Evolutionary conservation across 2,797 vertebrate species (phyloP).

Genomic region (Darevskia mixta): DNA sequence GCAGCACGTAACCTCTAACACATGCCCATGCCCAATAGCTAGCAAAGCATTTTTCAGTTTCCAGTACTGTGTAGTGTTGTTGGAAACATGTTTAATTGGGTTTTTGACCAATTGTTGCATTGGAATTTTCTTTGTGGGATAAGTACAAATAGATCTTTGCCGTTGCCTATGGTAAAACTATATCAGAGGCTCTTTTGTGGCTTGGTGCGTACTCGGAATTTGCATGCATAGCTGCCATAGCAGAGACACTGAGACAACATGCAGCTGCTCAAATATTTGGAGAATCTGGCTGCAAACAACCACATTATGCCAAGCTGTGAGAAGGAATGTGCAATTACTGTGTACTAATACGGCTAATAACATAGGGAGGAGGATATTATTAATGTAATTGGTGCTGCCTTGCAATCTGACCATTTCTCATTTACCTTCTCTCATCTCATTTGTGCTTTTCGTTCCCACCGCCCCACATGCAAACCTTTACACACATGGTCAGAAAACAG

Average conservation of each 20-base stretch:
- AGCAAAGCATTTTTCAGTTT: not conserved
- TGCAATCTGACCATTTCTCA: not conserved
- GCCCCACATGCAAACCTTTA: not conserved
- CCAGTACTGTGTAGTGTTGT: too few relatives aligned
- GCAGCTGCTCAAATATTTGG: constrained; percentile 37
- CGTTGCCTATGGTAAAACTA: not conserved
- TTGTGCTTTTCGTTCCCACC: not conserved
- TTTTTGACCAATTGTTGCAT: not conserved
- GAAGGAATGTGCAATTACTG: constrained; percentile 3
- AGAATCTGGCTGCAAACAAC: constrained; percentile 13
- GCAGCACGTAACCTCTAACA: not conserved
- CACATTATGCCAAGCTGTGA: not conserved
- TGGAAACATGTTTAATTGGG: not conserved
- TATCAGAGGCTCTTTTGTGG: not conserved
- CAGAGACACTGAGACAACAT: not conserved
- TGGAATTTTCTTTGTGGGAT: not conserved
- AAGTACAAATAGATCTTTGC: not conserved
- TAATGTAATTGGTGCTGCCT: not conserved
- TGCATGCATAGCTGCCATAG: not conserved
- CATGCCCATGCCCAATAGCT: not conserved
- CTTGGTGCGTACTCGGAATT: not conserved
- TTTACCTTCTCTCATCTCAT: not conserved
- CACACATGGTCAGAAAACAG: not conserved
- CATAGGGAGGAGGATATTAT: not conserved
- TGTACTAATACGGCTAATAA: constrained; percentile 6